Evolutionary conservation across 1,140 invertebrate species (phyloP).

Genomic region (Halyomorpha halys): DNA sequence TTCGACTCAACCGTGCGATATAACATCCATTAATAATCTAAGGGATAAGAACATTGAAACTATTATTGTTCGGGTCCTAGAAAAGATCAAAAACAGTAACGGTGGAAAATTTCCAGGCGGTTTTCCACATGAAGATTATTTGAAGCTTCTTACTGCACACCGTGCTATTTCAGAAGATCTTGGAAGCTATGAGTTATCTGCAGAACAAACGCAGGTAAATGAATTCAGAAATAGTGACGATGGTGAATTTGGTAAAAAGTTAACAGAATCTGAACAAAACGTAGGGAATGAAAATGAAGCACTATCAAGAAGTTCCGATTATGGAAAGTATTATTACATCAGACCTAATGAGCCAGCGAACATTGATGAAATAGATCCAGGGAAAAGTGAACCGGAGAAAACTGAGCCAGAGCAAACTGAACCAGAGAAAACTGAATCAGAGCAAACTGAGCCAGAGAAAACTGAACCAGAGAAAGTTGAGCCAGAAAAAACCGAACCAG

Average conservation of each 20-base stretch:
- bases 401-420: too few species aligned
- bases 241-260: background rate
- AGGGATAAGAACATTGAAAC: slow-evolving; percentile 46
- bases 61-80: slow-evolving; percentile 55
- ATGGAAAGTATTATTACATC: too few species aligned
- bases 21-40: slow-evolving; percentile 29
- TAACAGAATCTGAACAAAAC: background rate
- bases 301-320: too few species aligned
- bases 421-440: too few species aligned
- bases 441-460: too few species aligned
- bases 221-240: background rate
- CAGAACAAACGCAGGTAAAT: background rate
- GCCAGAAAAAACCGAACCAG: too few species aligned
- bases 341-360: too few species aligned
- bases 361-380: too few species aligned
- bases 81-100: slow-evolving; percentile 46
- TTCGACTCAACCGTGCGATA: slow-evolving; percentile 18
- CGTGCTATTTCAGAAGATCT: slow-evolving; percentile 43
- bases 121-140: slow-evolving; percentile 18
- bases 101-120: slow-evolving; percentile 9
- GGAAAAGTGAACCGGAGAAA: too few species aligned
- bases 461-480: too few species aligned
- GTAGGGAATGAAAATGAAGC: too few species aligned
- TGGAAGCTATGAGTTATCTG: slow-evolving; percentile 9
- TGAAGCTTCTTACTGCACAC: slow-evolving; percentile 32